phyloP scores from a whole-genome alignment of 2,797 vertebrate genomes.

The Gymnoscopelus microlampas region DNA sequence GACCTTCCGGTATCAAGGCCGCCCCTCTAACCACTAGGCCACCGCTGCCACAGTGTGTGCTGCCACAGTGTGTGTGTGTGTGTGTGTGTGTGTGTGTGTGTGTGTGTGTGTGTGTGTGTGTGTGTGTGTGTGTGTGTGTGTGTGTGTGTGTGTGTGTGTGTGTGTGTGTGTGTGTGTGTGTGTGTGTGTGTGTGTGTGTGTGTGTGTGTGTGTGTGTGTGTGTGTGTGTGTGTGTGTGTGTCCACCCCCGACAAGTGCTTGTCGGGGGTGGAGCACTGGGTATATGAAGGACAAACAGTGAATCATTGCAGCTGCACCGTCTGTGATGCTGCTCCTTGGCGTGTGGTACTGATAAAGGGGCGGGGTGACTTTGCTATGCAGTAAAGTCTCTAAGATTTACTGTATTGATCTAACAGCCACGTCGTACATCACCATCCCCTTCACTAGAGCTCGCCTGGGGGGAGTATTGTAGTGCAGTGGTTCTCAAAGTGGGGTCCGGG shows the following conservation, averaged over 20 bases:
- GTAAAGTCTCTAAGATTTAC: slow-evolving; percentile 38
- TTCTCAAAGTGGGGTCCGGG: too few species aligned
- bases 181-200: slow-evolving; percentile 15
- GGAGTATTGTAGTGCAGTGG: slow-evolving; percentile 2
- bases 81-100: slow-evolving; percentile 15
- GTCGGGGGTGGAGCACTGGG: slow-evolving; percentile 29
- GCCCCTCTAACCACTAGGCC: too few species aligned
- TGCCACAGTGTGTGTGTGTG: not conserved
- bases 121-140: slow-evolving; percentile 11
- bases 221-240: slow-evolving; percentile 2
- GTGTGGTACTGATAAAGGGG: slow-evolving; percentile 2
- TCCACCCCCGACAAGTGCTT: slow-evolving; percentile 24
- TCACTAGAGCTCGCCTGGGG: slow-evolving; percentile 1
- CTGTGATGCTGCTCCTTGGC: slow-evolving; percentile 40
- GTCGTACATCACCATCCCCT: slow-evolving; percentile 9
- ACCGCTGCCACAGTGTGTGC: too few species aligned
- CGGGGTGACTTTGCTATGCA: slow-evolving; percentile 13
- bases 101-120: slow-evolving; percentile 9
- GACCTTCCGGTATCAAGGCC: too few species aligned
- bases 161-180: slow-evolving; percentile 5
- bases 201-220: slow-evolving; percentile 8
- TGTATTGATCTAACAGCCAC: slow-evolving; percentile 23
- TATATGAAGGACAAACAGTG: slow-evolving; percentile 68
- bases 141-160: slow-evolving; percentile 10
- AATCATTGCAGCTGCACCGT: slow-evolving; percentile 38